Percentiles rank a stretch among this genome's conserved stretches.
phyloP scores from a whole-genome alignment of 1,140 invertebrate species.

The Drosophila busckii region DNA sequence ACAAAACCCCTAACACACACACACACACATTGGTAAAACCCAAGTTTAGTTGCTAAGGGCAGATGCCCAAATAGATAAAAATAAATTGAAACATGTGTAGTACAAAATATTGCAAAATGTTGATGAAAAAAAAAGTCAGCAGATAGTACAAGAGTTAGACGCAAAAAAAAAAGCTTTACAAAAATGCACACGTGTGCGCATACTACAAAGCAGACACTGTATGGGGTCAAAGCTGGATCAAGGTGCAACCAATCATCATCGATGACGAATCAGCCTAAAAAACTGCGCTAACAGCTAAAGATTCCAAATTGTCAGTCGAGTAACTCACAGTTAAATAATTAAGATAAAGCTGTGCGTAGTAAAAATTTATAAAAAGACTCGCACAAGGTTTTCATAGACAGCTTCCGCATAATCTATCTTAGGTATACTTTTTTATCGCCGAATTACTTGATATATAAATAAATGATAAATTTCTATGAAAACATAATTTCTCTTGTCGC shows the following conservation, averaged over 20 bases:
- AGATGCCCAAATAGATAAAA: conserved; percentile 13
- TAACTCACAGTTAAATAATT: too few relatives aligned
- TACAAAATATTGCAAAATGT: too few relatives aligned
- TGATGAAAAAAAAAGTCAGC: background rate
- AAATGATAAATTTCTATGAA: too few relatives aligned
- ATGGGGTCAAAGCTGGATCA: conserved; percentile 32
- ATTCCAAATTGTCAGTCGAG: too few relatives aligned
- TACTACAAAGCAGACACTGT: conserved; percentile 9
- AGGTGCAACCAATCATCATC: conserved; percentile 25
- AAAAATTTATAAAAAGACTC: too few relatives aligned
- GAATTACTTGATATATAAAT: too few relatives aligned
- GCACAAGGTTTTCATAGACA: too few relatives aligned
- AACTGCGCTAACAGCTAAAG: too few relatives aligned
- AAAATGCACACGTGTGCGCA: background rate
- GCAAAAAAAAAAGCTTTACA: conserved; percentile 2
- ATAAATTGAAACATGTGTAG: conserved; percentile 13
- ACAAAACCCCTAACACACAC: conserved; percentile 1
- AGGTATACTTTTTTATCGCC: too few relatives aligned
- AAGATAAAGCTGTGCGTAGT: too few relatives aligned
- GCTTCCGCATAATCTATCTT: too few relatives aligned
- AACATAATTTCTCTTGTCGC: too few relatives aligned
- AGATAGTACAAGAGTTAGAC: conserved; percentile 17
- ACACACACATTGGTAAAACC: background rate
- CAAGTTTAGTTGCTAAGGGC: conserved; percentile 4
- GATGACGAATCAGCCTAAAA: conserved; percentile 36